Evolutionary conservation across 1,140 invertebrate genomes (phyloP), one percentile per base, ranked within the genome.

Genomic region (Penaeus japonicus): DNA sequence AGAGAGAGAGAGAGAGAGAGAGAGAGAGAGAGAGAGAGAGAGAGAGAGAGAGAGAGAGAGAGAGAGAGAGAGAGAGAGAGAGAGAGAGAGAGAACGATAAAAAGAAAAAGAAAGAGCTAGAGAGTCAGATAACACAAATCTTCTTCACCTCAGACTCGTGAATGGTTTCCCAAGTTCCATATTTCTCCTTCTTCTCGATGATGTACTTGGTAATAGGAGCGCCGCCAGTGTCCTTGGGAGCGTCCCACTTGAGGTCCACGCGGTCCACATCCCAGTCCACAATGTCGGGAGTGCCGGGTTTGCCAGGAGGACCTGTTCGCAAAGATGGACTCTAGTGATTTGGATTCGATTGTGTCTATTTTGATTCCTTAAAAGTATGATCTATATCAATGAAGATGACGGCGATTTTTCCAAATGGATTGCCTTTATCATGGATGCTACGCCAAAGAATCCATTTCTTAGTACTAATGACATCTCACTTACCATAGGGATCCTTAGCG

Each of bases 141-240:
- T 32, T 22, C n/a, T 86, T 87, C 59, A 90, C 90, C 89, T 91
- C 85, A 20, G 89, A 89, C 59, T 91, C 89, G 77, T 90, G 84
- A 89, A 97, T 95, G 93, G 98, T 96, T 91, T 97, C 96, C 97
- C 98, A 99, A 39, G 95, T 94, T 12, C 96, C 96, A 89, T 96
- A 96, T 92, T 98, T 98, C 91, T 98, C 97, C 92, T 98, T 98
- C 94, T 98, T 98, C 93, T 99, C 98, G 91, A 99, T 96, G 81
- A 99, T 94, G 92, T 99, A 99, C 70, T 97, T 96, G 65, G 95
- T 96, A 91, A 99, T 99, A 55, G 98, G 97, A 20, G 97, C 97
- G 62, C 99, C 98, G 39, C 98, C 98, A 91, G 95, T 97, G 91
- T 94, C 94, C 91, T 96, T 97, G 0, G 98, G 98, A 82, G 96